Evolutionary conservation across 2,888 invertebrate species (phyloP).

Genomic region (Timandra comae): DNA sequence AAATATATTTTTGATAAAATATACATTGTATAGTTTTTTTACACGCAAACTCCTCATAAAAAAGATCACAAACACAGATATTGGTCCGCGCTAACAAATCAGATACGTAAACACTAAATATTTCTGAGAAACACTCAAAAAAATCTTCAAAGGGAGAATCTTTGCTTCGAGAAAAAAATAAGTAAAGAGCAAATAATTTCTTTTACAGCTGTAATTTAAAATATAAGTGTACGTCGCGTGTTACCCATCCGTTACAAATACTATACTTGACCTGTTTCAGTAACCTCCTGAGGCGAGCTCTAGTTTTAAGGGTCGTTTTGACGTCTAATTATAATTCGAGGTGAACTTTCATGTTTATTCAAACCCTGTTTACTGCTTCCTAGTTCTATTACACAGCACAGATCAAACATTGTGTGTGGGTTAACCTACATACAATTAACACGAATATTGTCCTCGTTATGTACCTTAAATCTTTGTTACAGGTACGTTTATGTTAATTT

Average conservation of each 20-base stretch:
- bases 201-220: conserved; percentile 15
- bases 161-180: conserved; percentile 3
- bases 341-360: conserved; percentile 33
- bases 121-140: conserved; percentile 5
- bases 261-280: conserved; percentile 53
- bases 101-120: conserved; percentile 4
- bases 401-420: conserved; percentile 21
- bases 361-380: conserved; percentile 23
- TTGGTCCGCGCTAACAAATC: conserved; percentile 2
- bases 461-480: no score
- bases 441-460: conserved; percentile 16
- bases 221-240: conserved; percentile 30
- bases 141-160: conserved; percentile 10
- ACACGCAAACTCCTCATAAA: no score
- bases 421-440: conserved; percentile 20
- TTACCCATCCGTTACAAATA: conserved; percentile 42
- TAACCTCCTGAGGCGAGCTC: conserved; percentile 33
- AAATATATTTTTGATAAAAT: no score
- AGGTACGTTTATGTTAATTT: no score
- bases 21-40: no score
- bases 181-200: conserved; percentile 12
- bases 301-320: conserved; percentile 29
- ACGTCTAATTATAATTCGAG: conserved; percentile 38
- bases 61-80: conserved; percentile 5
- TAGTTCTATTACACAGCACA: conserved; percentile 19